These are phyloP conservation scores for Heliconius aoede DNA, from an alignment of 2,888 invertebrate genomes.

Conservation along the genomic window DNA sequence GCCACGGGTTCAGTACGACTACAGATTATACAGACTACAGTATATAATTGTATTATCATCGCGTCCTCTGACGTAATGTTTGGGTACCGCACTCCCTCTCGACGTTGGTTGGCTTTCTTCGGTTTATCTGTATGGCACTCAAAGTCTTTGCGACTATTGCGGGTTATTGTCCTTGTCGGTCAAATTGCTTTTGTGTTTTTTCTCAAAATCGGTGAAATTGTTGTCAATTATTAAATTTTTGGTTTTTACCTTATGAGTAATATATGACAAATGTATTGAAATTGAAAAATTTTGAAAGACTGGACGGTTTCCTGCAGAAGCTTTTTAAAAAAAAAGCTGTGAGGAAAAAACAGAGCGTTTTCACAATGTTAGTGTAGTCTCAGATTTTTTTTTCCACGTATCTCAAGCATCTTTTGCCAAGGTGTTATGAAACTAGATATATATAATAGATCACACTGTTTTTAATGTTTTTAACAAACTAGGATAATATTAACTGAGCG, in stretches of 20 bases:
- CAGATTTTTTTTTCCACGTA: background rate
- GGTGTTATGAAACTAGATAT: background rate
- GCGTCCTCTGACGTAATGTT: slow-evolving; percentile 62
- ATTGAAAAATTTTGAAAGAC: background rate
- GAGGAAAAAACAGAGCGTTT: no score
- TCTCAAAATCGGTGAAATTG: background rate
- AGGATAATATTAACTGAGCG: background rate
- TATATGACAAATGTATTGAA: background rate
- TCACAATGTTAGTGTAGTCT: background rate
- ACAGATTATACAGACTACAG: slow-evolving; percentile 66
- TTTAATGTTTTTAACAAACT: background rate
- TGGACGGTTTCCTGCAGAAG: background rate
- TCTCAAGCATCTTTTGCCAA: background rate
- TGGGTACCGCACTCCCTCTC: slow-evolving; percentile 48
- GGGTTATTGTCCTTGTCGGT: background rate
- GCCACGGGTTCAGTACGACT: slow-evolving; percentile 59
- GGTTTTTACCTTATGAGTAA: background rate
- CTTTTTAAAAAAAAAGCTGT: background rate
- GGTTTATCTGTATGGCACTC: slow-evolving; percentile 25
- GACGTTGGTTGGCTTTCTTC: slow-evolving; percentile 50
- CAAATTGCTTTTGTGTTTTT: background rate
- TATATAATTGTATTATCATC: slow-evolving; percentile 77
- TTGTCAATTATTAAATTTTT: background rate
- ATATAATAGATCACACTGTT: background rate
- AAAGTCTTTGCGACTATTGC: background rate